These are phyloP conservation scores for Eupithecia subumbrata DNA, from an alignment of 2,888 invertebrate species.

Conservation along the genomic window DNA sequence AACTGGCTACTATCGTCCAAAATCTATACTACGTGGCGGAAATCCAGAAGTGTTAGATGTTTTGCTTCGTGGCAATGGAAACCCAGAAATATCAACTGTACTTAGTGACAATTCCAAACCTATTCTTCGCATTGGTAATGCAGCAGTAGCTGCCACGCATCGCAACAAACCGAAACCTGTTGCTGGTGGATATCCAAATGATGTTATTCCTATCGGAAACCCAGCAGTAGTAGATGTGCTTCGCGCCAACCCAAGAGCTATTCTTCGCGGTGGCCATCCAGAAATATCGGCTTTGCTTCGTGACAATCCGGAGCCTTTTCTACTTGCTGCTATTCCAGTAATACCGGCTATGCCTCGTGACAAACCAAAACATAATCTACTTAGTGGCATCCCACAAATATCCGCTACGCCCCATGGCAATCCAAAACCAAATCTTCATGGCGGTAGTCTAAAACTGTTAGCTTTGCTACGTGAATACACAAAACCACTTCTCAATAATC, in stretches of 20 bases:
- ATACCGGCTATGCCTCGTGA: background rate
- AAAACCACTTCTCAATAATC: background rate
- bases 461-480: background rate
- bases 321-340: background rate
- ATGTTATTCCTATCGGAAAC: background rate
- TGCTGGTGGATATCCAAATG: background rate
- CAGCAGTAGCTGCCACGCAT: background rate
- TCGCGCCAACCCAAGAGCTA: background rate
- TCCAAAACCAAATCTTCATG: background rate
- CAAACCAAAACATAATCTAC: too few relatives aligned
- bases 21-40: background rate
- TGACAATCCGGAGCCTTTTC: background rate
- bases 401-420: background rate
- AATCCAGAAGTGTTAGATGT: background rate
- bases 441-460: background rate
- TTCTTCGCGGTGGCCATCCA: background rate
- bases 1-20: background rate
- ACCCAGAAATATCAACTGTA: background rate
- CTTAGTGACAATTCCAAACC: background rate
- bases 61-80: background rate
- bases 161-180: background rate
- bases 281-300: background rate
- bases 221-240: background rate
- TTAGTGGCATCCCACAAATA: too few relatives aligned
- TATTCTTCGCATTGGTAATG: background rate